Evolutionary conservation across 2,888 invertebrate species (phyloP).

Genomic region (Rotaria magnacalcarata): DNA sequence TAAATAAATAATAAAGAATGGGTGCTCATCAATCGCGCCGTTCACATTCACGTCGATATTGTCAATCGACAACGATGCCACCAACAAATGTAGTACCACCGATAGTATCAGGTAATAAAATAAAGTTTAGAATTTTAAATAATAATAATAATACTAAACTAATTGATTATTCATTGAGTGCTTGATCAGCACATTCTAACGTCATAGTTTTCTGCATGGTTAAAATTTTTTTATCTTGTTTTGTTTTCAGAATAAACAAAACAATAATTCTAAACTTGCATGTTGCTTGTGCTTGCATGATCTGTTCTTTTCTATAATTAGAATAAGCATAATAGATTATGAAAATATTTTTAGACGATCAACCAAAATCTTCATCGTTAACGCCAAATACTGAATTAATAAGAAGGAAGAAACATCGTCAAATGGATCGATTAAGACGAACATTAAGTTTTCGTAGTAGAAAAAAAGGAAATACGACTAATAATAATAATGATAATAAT

Average conservation of each 20-base stretch:
- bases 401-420: neutral
- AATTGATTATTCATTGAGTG: neutral
- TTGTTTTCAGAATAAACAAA: too few relatives aligned
- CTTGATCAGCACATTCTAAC: neutral
- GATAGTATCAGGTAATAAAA: neutral
- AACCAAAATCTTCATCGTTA: neutral
- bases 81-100: neutral
- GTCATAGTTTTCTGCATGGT: neutral
- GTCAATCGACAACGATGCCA: neutral
- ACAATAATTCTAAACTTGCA: neutral
- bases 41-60: neutral
- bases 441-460: slow-evolving; percentile 41
- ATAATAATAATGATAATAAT: neutral
- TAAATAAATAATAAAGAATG: neutral
- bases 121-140: neutral
- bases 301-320: neutral
- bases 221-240: neutral
- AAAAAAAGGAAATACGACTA: slow-evolving; percentile 4
- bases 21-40: slow-evolving; percentile 24
- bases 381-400: neutral
- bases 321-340: neutral
- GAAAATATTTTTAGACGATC: slow-evolving; percentile 21
- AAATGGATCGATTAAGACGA: slow-evolving; percentile 43
- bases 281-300: neutral
- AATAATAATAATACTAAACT: neutral